phyloP scores from a whole-genome alignment of 2,797 vertebrate genomes.

The Petrocephalus schoutedeni region DNA sequence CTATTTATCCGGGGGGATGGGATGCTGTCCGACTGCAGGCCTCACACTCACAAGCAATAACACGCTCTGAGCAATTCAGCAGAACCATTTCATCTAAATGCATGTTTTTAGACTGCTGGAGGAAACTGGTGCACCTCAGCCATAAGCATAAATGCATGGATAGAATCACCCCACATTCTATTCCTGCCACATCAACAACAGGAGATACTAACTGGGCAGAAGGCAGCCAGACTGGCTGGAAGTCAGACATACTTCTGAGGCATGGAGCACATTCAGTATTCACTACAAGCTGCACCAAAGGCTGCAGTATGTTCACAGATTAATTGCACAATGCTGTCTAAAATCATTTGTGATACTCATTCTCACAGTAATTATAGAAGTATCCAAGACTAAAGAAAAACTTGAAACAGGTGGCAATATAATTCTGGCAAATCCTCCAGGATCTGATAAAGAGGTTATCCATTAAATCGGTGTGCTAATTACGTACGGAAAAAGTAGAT shows the following conservation, averaged over 20 bases:
- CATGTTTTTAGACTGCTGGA: background rate
- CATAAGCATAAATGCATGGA: too few relatives aligned
- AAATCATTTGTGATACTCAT: background rate
- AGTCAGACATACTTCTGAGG: background rate
- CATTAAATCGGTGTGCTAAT: slow-evolving; percentile 21
- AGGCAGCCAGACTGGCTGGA: background rate
- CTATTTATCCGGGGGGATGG: background rate
- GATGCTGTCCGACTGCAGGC: background rate
- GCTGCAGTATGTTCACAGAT: background rate
- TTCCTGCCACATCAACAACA: background rate
- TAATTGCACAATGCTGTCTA: background rate
- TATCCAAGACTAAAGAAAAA: background rate
- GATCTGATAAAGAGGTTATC: slow-evolving; percentile 7
- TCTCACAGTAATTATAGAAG: background rate
- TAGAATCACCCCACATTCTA: background rate
- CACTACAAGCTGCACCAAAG: background rate
- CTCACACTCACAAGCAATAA: background rate
- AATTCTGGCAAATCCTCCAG: slow-evolving; percentile 11
- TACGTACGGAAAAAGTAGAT: background rate
- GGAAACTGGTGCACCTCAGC: background rate
- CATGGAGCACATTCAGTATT: background rate
- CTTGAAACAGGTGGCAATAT: background rate
- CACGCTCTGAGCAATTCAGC: background rate
- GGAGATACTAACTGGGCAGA: background rate
- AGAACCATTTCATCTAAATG: background rate